These are phyloP conservation scores for Paracanthobrama guichenoti DNA, from an alignment of 2,113 vertebrate genomes.

Conservation along the genomic window DNA sequence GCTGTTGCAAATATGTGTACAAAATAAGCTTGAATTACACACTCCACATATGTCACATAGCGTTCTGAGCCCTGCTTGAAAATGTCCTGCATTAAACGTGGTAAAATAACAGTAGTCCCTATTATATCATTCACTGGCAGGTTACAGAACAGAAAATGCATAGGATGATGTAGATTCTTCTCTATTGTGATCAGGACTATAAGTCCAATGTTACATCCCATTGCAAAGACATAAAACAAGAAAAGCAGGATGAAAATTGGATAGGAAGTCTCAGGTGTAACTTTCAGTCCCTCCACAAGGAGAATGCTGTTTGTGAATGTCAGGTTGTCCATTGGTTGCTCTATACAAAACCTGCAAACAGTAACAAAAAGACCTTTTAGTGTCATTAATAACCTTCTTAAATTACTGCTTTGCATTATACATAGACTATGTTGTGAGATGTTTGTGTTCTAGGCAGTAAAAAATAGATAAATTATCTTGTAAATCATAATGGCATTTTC, in stretches of 20 bases:
- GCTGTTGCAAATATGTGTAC: conserved; percentile 46
- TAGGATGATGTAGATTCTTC: conserved; percentile 66
- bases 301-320: conserved; percentile 44
- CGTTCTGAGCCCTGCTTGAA: conserved; percentile 32
- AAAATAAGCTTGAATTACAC: conserved; percentile 65
- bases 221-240: conserved; percentile 59
- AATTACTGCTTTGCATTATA: too few species aligned
- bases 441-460: too few species aligned
- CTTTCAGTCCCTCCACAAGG: conserved; percentile 60
- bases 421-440: too few species aligned
- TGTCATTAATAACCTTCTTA: too few species aligned
- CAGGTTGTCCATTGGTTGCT: conserved; percentile 62
- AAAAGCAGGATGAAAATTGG: conserved; percentile 58
- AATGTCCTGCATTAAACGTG: conserved; percentile 56
- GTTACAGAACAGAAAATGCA: conserved; percentile 71
- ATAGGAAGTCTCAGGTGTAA: conserved; percentile 33
- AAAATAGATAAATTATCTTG: too few species aligned
- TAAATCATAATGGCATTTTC: too few species aligned
- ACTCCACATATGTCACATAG: conserved; percentile 61
- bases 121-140: conserved; percentile 64
- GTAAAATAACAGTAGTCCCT: conserved; percentile 54
- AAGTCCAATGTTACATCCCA: conserved; percentile 61
- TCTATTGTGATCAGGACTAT: conserved; percentile 57
- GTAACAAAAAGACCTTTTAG: background rate
- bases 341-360: background rate